phyloP scores from a whole-genome alignment of 2,888 invertebrate species.

The Encarsia formosa region DNA sequence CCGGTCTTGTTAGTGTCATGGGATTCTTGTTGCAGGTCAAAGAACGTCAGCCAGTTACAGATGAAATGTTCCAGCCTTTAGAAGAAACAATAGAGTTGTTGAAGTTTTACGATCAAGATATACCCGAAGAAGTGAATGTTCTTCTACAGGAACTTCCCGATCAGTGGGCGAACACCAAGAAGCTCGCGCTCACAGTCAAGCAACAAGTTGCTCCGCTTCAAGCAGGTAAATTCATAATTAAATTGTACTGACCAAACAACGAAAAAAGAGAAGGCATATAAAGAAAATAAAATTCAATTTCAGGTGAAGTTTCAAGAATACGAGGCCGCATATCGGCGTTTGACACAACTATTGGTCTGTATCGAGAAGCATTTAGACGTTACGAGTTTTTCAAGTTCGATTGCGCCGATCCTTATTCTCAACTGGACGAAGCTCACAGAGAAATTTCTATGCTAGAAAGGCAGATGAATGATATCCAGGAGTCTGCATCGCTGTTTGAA shows the following conservation, averaged over 20 bases:
- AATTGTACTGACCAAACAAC: background rate
- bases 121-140: conserved; percentile 93
- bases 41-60: conserved; percentile 80
- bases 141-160: conserved; percentile 89
- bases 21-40: conserved; percentile 88
- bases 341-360: conserved; percentile 77
- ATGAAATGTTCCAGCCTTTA: conserved; percentile 93
- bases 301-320: conserved; percentile 82
- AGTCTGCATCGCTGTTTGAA: conserved; percentile 90
- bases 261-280: background rate
- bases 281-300: conserved; percentile 26
- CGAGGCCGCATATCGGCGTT: conserved; percentile 81
- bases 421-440: conserved; percentile 72
- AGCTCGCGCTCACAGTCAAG: conserved; percentile 83
- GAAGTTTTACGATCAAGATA: conserved; percentile 93
- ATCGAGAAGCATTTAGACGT: conserved; percentile 82
- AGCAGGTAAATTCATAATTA: conserved; percentile 61
- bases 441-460: conserved; percentile 78
- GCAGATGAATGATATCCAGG: conserved; percentile 81
- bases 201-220: conserved; percentile 93
- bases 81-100: conserved; percentile 89
- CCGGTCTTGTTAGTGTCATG: conserved; percentile 88
- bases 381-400: conserved; percentile 73
- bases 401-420: conserved; percentile 69
- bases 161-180: conserved; percentile 93